Evolutionary conservation across 2,888 invertebrate genomes (phyloP).

Genomic region (Stenodema calcarata): DNA sequence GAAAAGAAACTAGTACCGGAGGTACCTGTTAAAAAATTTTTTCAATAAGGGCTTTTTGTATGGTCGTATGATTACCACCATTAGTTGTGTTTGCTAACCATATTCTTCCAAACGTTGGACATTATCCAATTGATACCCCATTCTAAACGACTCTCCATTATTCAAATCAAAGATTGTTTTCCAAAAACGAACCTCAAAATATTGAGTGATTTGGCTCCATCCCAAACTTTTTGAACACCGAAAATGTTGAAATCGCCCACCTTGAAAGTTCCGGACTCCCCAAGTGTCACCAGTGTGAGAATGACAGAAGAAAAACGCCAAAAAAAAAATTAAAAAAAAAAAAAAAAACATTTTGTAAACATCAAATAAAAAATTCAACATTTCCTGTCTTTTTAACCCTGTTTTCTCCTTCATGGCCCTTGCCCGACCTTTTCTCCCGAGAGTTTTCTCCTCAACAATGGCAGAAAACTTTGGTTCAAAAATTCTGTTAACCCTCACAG

Average conservation of each 20-base stretch:
- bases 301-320: not conserved
- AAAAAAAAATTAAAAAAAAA: not conserved
- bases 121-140: no score
- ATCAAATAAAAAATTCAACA: slow-evolving; percentile 53
- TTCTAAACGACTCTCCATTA: no score
- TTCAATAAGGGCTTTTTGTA: no score
- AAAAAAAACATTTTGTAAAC: slow-evolving; percentile 22
- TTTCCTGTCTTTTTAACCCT: not conserved
- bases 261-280: not conserved
- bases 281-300: not conserved
- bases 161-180: no score
- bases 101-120: no score
- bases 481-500: slow-evolving; percentile 50
- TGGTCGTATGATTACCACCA: no score
- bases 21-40: no score
- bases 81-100: no score
- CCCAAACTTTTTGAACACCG: not conserved
- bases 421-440: not conserved
- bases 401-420: not conserved
- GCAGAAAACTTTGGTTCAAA: slow-evolving; percentile 46
- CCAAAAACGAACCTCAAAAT: no score
- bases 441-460: slow-evolving; percentile 45
- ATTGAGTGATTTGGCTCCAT: no score
- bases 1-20: no score
- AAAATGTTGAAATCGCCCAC: not conserved